These are phyloP conservation scores for Tetramorium parvispinum DNA, from an alignment of 1,140 invertebrate species.

Conservation along the genomic window DNA sequence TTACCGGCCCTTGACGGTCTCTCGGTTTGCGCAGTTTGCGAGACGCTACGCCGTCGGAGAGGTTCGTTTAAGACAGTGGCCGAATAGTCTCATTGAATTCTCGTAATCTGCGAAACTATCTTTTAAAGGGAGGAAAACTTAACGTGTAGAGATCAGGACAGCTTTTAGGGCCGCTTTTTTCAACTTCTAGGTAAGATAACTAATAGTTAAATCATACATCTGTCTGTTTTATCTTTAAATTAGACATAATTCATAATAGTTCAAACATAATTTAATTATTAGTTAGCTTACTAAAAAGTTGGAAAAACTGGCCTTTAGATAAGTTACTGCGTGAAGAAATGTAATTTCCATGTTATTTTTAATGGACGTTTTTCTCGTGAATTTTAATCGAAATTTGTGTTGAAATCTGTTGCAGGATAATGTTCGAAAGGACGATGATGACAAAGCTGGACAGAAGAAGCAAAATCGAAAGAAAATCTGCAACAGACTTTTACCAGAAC, in stretches of 20 bases:
- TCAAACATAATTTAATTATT: no score
- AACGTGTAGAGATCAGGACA: neutral
- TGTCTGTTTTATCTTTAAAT: no score
- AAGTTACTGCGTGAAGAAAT: neutral
- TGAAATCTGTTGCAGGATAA: conserved; percentile 28
- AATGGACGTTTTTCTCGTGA: neutral
- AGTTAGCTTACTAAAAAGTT: no score
- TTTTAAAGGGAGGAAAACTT: neutral
- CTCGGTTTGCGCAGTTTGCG: neutral
- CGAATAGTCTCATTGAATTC: neutral
- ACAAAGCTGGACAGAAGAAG: neutral
- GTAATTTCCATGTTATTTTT: conserved; percentile 7
- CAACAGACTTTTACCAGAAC: conserved; percentile 1
- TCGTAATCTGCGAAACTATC: neutral
- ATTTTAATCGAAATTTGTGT: neutral
- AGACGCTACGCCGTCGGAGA: neutral
- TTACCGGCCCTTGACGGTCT: neutral
- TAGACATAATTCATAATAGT: no score
- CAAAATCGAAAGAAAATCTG: neutral
- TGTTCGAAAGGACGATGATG: neutral
- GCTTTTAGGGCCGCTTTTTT: no score
- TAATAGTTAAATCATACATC: no score
- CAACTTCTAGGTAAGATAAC: no score
- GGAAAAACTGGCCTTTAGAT: neutral
- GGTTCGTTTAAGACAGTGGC: neutral